phyloP scores from a whole-genome alignment of 2,797 vertebrate species.

The Thalassophryne amazonica region DNA sequence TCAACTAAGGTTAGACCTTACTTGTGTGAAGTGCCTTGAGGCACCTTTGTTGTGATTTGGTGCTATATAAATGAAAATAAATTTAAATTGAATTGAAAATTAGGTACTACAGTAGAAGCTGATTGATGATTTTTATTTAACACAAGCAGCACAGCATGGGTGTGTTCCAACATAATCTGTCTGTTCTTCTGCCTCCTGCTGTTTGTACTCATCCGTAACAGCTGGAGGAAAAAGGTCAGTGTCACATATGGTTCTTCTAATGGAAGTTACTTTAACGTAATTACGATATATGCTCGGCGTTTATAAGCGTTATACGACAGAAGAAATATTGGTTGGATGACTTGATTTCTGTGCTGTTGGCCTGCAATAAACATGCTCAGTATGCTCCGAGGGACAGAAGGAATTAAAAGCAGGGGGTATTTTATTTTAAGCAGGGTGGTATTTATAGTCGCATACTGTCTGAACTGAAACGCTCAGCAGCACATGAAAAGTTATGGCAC shows the following conservation, averaged over 20 bases:
- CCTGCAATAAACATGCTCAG: conserved; percentile 22
- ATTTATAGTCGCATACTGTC: conserved; percentile 44
- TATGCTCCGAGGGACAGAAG: conserved; percentile 13
- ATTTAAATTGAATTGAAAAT: too few relatives aligned
- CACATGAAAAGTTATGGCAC: conserved; percentile 21
- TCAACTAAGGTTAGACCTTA: too few relatives aligned
- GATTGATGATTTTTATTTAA: too few relatives aligned
- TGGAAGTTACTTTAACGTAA: conserved; percentile 18
- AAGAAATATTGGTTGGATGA: conserved; percentile 22
- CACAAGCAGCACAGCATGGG: too few relatives aligned
- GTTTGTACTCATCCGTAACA: neutral
- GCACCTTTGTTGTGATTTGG: too few relatives aligned
- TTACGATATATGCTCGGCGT: conserved; percentile 1
- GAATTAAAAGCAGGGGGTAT: conserved; percentile 15
- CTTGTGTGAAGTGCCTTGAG: too few relatives aligned
- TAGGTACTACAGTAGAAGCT: too few relatives aligned
- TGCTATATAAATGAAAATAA: too few relatives aligned
- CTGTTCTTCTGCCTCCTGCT: neutral
- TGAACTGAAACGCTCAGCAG: conserved; percentile 27
- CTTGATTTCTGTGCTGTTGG: conserved; percentile 25
- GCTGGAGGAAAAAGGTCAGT: neutral
- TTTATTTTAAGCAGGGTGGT: conserved; percentile 49
- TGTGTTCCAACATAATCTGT: too few relatives aligned
- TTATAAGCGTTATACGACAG: neutral
- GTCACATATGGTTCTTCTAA: conserved; percentile 20